Percentiles rank a stretch among this genome's conserved stretches.
Evolutionary conservation across 2,113 vertebrate species (phyloP).

Genomic region (Cacatua alba): DNA sequence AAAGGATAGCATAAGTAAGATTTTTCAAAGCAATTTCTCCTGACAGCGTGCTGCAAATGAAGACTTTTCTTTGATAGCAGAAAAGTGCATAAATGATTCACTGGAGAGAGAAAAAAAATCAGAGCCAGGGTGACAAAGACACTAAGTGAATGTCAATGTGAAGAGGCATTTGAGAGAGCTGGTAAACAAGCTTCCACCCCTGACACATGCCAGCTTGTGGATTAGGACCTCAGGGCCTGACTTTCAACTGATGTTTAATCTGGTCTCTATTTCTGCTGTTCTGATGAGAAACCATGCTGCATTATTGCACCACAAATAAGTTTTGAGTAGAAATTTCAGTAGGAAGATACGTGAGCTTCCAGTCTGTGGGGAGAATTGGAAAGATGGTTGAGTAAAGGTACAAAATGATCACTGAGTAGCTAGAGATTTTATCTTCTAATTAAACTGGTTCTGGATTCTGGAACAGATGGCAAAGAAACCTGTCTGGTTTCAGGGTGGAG

Average conservation of each 20-base stretch:
- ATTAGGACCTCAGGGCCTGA: not conserved
- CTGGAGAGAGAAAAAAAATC: not conserved
- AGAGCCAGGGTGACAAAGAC: not conserved
- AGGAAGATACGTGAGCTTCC: not conserved
- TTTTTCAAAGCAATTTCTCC: slow-evolving; percentile 16
- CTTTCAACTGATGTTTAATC: slow-evolving; percentile 28
- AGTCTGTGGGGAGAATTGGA: not conserved
- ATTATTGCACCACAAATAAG: not conserved
- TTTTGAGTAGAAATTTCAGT: not conserved
- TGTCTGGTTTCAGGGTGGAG: not conserved
- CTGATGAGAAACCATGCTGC: not conserved
- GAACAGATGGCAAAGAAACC: not conserved
- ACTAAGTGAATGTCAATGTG: not conserved
- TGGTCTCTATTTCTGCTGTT: not conserved
- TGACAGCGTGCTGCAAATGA: slow-evolving; percentile 4
- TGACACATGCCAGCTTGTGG: not conserved
- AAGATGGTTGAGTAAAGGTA: not conserved
- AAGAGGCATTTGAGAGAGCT: slow-evolving; percentile 9
- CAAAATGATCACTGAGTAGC: not conserved
- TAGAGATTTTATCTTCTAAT: not conserved
- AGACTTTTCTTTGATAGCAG: slow-evolving; percentile 40
- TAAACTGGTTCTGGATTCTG: slow-evolving; percentile 9
- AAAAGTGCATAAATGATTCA: slow-evolving; percentile 51
- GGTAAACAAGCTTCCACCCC: slow-evolving; percentile 5
- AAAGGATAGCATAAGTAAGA: not conserved